phyloP scores from a whole-genome alignment of 2,888 invertebrate species.

The Sphecodes monilicornis region DNA sequence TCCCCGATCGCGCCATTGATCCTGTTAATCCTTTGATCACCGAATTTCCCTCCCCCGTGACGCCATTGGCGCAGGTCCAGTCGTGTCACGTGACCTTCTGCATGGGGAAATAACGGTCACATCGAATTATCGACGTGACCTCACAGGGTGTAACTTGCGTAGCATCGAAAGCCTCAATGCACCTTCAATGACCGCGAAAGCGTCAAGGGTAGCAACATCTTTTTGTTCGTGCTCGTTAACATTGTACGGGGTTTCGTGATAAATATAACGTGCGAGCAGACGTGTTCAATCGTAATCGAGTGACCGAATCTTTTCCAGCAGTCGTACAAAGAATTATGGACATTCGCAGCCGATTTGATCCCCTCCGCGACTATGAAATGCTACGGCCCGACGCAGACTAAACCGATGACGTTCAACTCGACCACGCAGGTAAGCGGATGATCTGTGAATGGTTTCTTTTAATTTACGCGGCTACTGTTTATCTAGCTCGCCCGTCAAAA shows the following conservation, averaged over 20 bases:
- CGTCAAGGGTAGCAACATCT: constrained; percentile 1
- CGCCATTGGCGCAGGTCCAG: constrained; percentile 59
- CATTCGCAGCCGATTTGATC: constrained; percentile 53
- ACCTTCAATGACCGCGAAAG: background rate
- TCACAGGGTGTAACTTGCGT: background rate
- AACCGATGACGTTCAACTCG: constrained; percentile 49
- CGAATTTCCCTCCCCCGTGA: constrained; percentile 43
- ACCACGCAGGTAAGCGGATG: constrained; percentile 65
- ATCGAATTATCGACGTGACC: constrained; percentile 58
- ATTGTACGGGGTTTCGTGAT: background rate
- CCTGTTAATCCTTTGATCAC: constrained; percentile 34
- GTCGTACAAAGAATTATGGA: constrained; percentile 70
- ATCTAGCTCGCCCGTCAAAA: constrained; percentile 5
- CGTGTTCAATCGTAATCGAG: constrained; percentile 7
- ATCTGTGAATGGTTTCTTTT: constrained; percentile 1
- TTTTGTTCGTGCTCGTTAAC: background rate
- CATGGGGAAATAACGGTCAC: constrained; percentile 37
- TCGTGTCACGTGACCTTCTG: constrained; percentile 58
- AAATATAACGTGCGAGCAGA: background rate
- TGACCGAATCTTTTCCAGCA: constrained; percentile 64
- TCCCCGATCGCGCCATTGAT: constrained; percentile 23
- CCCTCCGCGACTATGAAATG: constrained; percentile 55
- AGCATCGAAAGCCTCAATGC: background rate
- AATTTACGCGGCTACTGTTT: constrained; percentile 44
- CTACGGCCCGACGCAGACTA: constrained; percentile 56